Conservation (phyloP, 2,888 invertebrate species). For the Cerastis leucographa region DNA sequence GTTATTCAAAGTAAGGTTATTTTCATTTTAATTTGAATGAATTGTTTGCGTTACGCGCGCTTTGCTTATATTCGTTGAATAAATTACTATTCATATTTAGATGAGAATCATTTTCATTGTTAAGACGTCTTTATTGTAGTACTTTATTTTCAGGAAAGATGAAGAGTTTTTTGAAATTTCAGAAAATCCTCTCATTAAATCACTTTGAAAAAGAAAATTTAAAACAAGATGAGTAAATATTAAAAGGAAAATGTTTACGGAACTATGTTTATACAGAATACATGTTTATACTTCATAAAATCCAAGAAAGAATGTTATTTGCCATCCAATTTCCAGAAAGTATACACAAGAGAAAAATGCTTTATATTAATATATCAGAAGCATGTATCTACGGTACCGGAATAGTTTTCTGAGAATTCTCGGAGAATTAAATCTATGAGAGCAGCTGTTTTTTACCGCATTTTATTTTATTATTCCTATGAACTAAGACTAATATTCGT, state of each 20-base stretch:
- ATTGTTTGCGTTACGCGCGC: background rate
- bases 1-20: slow-evolving; percentile 42
- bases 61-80: slow-evolving; percentile 46
- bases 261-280: slow-evolving; percentile 15
- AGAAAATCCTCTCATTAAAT: background rate
- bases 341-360: slow-evolving; percentile 31
- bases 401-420: slow-evolving; percentile 30
- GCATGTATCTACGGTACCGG: background rate
- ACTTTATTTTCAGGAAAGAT: slow-evolving; percentile 19
- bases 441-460: background rate
- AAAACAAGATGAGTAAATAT: slow-evolving; percentile 15
- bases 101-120: slow-evolving; percentile 40
- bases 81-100: slow-evolving; percentile 49
- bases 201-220: background rate
- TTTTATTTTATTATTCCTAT: background rate
- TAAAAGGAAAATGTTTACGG: slow-evolving; percentile 12
- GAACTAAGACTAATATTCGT: background rate
- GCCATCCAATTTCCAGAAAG: slow-evolving; percentile 21
- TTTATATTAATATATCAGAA: slow-evolving; percentile 30
- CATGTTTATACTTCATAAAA: slow-evolving; percentile 28
- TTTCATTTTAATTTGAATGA: slow-evolving; percentile 51
- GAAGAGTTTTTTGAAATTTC: background rate
- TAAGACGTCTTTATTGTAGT: slow-evolving; percentile 11
- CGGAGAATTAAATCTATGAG: background rate
- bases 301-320: slow-evolving; percentile 33